Base-by-base conservation (phyloP, 2,797 vertebrate genomes). In the Microctenopoma steveboyesi region DNA sequence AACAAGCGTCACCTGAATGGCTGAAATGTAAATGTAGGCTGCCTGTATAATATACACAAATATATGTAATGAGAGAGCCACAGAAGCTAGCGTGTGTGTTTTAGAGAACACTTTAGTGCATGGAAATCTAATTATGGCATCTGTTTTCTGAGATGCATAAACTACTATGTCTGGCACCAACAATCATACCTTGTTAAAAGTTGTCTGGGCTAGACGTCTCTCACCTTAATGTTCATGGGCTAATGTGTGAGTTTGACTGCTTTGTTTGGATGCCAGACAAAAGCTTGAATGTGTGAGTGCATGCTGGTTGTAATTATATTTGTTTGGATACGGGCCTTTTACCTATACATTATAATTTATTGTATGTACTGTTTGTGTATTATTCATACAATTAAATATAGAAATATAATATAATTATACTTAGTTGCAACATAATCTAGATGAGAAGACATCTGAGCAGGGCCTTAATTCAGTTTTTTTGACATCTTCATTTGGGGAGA, bases 71-170 rank as follows among this genome's bases (percentile, higher is more conserved):
- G 59, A 67, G 64, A 72, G 28, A 25, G 35, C n/a, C 40, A 43
- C 43, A 71, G 58, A 33, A n/a, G 22, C 54, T 62, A 69, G 60
- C 55, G 18, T 60, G 53, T 33, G 55, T 52, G 35, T 64, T 67
- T 78, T 59, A 30, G 46, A 75, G 55, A 81, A 67, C 87, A 89
- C 82, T 88, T 81, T 87, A 90, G 86, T 89, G 88, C 75, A 82
- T 63, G 54, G 39, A 87, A 91, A 92, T 89, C 70, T 50, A 73
- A 86, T 90, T 86, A 86, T 63, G 16, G 53, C 4, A 74, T 84
- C 82, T 85, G 82, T 84, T 81, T 82, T 78, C 64, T 75, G 80
- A 88, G 79, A 74, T 54, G 74, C 76, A 69, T 73, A 48, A 72
- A 81, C 78, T 65, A 47, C 42, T 37, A 65, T 43, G 89, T 89